phyloP scores from a whole-genome alignment of 2,888 invertebrate species.

The Drosophila formosana region DNA sequence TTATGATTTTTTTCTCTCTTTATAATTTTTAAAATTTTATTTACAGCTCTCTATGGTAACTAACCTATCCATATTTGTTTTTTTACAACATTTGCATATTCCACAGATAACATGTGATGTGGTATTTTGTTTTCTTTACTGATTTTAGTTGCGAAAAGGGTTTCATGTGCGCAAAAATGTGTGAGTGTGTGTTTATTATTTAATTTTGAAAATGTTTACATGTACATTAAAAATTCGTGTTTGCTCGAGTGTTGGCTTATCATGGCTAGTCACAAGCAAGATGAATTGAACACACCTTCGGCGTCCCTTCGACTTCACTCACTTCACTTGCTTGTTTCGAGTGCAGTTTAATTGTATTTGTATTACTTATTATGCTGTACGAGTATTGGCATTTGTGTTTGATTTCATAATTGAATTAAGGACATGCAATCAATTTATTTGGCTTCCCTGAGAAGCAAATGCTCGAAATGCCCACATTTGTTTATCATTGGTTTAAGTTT shows the following conservation, averaged over 20 bases:
- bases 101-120: conserved; percentile 72
- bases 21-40: conserved; percentile 72
- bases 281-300: conserved; percentile 33
- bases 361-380: conserved; percentile 11
- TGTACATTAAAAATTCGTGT: conserved; percentile 70
- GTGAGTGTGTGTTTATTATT: conserved; percentile 33
- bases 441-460: conserved; percentile 45
- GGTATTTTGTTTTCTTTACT: conserved; percentile 8
- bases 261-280: conserved; percentile 36
- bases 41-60: conserved; percentile 66
- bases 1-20: conserved; percentile 57
- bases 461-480: conserved; percentile 18
- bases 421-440: conserved; percentile 35
- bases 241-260: conserved; percentile 45
- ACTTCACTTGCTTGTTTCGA: conserved; percentile 24
- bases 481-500: conserved; percentile 6
- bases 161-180: conserved; percentile 52
- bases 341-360: conserved; percentile 43
- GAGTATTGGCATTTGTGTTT: conserved; percentile 15
- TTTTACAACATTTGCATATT: conserved; percentile 72
- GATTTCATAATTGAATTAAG: conserved; percentile 45
- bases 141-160: conserved; percentile 29
- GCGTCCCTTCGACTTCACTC: conserved; percentile 6
- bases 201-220: conserved; percentile 52
- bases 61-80: conserved; percentile 65